Conservation (phyloP, 2,797 vertebrate species). For the Acanthiza pusilla region DNA sequence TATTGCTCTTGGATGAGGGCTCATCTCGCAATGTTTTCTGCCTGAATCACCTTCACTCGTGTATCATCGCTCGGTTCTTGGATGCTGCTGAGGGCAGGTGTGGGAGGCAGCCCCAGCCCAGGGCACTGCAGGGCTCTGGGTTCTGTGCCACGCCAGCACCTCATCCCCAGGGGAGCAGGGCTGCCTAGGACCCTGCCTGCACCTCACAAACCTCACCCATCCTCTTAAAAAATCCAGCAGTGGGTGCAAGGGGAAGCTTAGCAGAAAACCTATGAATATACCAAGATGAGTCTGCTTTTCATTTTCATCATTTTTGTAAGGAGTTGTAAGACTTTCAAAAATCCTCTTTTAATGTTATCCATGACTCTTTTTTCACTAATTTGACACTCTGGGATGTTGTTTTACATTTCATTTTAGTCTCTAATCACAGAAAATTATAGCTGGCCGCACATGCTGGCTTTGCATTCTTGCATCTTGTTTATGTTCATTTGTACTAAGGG, state of each 20-base stretch:
- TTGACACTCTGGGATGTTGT: slow-evolving; percentile 66
- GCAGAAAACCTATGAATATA: not conserved
- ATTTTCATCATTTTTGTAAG: slow-evolving; percentile 54
- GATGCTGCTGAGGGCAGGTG: rapidly evolving
- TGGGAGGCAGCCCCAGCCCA: not conserved
- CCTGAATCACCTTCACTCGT: not conserved
- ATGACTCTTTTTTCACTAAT: slow-evolving; percentile 56
- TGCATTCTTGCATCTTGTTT: slow-evolving; percentile 65
- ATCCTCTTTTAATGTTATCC: slow-evolving; percentile 27
- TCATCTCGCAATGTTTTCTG: not conserved
- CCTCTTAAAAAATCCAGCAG: not conserved
- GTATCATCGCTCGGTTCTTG: not conserved
- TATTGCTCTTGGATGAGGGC: not conserved
- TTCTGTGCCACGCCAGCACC: not conserved
- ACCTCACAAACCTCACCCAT: not conserved
- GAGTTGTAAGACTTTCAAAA: not conserved
- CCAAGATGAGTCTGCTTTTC: not conserved
- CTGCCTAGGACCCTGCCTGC: not conserved
- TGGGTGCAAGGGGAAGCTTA: not conserved
- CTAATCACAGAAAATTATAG: slow-evolving; percentile 71
- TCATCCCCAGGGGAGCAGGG: rapidly evolving
- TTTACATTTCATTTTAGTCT: slow-evolving; percentile 69
- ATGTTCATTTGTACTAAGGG: slow-evolving; percentile 63
- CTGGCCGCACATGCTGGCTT: slow-evolving; percentile 52
- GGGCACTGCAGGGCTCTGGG: not conserved